Conservation (phyloP, 2,113 vertebrate species). For the Thinocorus orbignyianus region DNA sequence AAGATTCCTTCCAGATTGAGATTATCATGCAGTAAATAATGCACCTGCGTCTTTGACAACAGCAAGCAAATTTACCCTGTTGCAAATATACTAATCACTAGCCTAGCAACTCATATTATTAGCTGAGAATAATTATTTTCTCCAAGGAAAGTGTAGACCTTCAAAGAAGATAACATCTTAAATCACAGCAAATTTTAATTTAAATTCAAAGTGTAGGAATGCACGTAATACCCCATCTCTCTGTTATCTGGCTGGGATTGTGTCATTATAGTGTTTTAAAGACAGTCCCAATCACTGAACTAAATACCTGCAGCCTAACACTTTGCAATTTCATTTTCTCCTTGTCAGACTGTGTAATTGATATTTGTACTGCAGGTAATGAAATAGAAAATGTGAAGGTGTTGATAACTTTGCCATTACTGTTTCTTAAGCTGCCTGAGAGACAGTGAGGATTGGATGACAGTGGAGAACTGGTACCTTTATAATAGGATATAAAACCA, state of each 20-base stretch:
- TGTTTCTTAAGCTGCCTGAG: not conserved
- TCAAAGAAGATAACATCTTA: conserved; percentile 26
- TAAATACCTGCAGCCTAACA: conserved; percentile 46
- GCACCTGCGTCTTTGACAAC: not conserved
- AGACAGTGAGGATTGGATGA: not conserved
- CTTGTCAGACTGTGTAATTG: conserved; percentile 58
- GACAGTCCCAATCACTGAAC: not conserved
- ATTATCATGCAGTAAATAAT: not conserved
- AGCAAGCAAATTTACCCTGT: conserved; percentile 36
- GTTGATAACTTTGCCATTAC: conserved; percentile 13
- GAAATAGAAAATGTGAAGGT: conserved; percentile 31
- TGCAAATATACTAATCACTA: conserved; percentile 53
- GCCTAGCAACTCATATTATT: conserved; percentile 14
- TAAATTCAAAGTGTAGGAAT: conserved; percentile 6
- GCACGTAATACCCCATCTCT: not conserved
- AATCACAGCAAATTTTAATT: conserved; percentile 57
- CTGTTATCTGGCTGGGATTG: not conserved
- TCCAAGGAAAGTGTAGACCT: conserved; percentile 29
- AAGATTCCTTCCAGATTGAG: conserved; percentile 32
- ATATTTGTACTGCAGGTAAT: conserved; percentile 44
- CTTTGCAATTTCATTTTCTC: conserved; percentile 46
- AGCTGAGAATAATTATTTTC: conserved; percentile 63
- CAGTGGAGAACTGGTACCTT: conserved; percentile 67
- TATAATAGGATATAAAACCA: not conserved
- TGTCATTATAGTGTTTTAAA: conserved; percentile 27